phyloP scores from a whole-genome alignment of 2,797 vertebrate genomes.

The Pipistrellus nathusii region DNA sequence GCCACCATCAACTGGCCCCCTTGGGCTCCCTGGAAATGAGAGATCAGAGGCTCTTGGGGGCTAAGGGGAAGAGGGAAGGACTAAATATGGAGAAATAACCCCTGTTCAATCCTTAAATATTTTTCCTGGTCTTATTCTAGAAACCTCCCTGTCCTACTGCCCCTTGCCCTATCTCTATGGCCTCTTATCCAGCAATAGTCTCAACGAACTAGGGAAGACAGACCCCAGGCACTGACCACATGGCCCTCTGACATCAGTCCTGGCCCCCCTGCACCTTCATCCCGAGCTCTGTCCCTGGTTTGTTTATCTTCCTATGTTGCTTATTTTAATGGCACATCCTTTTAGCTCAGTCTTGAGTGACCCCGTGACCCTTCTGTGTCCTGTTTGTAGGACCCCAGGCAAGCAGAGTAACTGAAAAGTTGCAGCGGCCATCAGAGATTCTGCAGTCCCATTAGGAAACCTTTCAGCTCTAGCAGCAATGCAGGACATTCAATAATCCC shows the following conservation, averaged over 20 bases:
- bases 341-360: slow-evolving; percentile 84
- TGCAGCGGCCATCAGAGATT: slow-evolving; percentile 7
- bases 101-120: slow-evolving; percentile 7
- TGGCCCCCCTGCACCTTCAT: slow-evolving; percentile 46
- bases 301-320: slow-evolving; percentile 90
- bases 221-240: slow-evolving; percentile 71
- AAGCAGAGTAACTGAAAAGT: slow-evolving; percentile 68
- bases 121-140: slow-evolving; percentile 49
- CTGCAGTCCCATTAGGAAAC: neutral
- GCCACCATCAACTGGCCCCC: neutral
- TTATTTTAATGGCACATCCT: slow-evolving; percentile 92
- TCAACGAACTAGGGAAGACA: slow-evolving; percentile 68
- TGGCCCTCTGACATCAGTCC: slow-evolving; percentile 43
- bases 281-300: slow-evolving; percentile 77
- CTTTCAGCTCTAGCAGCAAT: neutral
- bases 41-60: slow-evolving; percentile 16
- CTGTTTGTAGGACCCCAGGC: slow-evolving; percentile 87
- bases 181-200: slow-evolving; percentile 35
- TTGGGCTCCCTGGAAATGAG: slow-evolving; percentile 43
- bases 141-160: neutral
- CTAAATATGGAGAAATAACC: slow-evolving; percentile 5
- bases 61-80: neutral
- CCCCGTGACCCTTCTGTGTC: slow-evolving; percentile 86
- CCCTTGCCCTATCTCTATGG: neutral
- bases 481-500: neutral